Conservation (phyloP, 2,797 vertebrate species). For the Mionectes olivaceus region DNA sequence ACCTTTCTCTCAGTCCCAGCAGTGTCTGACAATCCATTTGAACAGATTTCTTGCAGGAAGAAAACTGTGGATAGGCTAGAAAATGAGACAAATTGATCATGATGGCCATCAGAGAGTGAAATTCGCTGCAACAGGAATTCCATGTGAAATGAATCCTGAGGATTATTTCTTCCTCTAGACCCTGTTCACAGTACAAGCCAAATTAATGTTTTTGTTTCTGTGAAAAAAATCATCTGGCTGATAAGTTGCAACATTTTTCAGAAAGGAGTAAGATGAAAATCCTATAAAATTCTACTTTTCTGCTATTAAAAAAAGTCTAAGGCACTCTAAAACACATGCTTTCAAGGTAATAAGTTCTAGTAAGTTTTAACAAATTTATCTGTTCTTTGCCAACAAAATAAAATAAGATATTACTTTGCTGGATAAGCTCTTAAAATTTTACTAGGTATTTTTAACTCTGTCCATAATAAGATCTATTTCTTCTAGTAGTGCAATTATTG, state of each 20-base stretch:
- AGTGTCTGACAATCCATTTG: background rate
- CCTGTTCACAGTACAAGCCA: background rate
- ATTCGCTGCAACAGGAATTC: background rate
- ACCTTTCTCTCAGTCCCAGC: background rate
- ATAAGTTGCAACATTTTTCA: background rate
- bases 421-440: background rate
- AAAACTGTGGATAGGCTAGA: background rate
- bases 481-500: background rate
- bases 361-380: background rate
- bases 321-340: background rate
- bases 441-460: background rate
- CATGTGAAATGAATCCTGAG: background rate
- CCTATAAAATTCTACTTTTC: background rate
- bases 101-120: background rate
- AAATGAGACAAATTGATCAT: background rate
- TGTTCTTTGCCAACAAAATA: background rate
- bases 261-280: background rate
- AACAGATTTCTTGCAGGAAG: background rate
- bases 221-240: background rate
- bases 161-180: background rate
- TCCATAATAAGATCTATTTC: background rate
- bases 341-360: background rate
- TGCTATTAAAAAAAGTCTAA: background rate
- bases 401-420: background rate
- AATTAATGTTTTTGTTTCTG: background rate